Percentiles rank a stretch among this genome's conserved stretches.
phyloP scores from a whole-genome alignment of 2,113 vertebrate genomes.

The Heteronetta atricapilla region DNA sequence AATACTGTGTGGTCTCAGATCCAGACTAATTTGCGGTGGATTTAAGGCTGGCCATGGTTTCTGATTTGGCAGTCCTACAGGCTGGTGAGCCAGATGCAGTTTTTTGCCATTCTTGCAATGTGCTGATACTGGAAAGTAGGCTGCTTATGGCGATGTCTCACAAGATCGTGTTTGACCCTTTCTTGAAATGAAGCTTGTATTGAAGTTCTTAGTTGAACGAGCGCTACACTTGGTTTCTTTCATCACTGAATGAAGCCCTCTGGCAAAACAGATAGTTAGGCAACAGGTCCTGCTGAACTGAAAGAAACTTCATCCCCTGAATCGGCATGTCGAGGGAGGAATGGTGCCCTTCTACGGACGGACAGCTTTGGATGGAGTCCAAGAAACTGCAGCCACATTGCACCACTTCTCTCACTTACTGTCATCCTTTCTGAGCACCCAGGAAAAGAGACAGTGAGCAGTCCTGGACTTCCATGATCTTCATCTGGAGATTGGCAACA shows the following conservation, averaged over 20 bases:
- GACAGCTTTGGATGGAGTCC: neutral
- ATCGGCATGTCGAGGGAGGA: fast-evolving
- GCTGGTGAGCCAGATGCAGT: neutral
- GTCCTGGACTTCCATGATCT: neutral
- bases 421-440: neutral
- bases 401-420: neutral
- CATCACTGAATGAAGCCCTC: neutral
- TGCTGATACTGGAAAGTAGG: neutral
- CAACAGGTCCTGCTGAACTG: neutral
- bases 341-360: neutral
- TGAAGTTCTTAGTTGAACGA: neutral
- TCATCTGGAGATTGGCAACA: neutral
- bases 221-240: neutral
- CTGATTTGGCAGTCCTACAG: neutral
- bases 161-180: neutral
- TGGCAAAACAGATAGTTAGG: neutral
- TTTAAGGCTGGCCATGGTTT: neutral
- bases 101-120: neutral
- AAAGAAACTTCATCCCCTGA: neutral
- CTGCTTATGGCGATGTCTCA: neutral
- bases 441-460: neutral
- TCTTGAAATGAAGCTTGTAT: neutral
- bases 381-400: neutral
- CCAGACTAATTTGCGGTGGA: neutral
- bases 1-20: neutral